Conservation (phyloP, 1,140 invertebrate genomes). For the Aleiodes sp. region DNA sequence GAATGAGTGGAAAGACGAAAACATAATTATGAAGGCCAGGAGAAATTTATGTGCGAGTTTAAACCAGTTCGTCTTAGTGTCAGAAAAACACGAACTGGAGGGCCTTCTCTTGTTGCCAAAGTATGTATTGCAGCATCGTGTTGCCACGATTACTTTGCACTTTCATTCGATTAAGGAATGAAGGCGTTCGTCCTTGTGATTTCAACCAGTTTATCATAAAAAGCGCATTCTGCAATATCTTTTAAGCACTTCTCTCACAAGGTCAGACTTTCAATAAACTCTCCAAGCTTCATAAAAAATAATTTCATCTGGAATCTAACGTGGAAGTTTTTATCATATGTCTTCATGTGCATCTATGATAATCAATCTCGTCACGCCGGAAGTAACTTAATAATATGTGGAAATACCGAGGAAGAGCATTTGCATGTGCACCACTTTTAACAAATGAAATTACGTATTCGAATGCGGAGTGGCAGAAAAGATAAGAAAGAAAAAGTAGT, state of each 20-base stretch:
- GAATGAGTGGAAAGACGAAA: neutral
- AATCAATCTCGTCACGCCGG: neutral
- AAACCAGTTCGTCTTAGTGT: neutral
- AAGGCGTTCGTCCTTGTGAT: neutral
- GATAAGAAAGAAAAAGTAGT: neutral
- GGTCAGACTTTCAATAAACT: no score
- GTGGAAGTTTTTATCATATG: no score
- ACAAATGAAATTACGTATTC: neutral
- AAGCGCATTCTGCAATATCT: no score
- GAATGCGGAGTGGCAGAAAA: neutral
- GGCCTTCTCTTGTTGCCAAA: neutral
- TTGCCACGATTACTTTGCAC: neutral
- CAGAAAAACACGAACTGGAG: neutral
- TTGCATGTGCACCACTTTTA: neutral
- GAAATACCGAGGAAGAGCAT: neutral
- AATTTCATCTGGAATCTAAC: no score
- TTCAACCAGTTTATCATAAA: no score
- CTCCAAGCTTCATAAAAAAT: no score
- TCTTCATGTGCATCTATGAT: neutral
- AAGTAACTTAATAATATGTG: neutral
- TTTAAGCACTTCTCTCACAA: no score
- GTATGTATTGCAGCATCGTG: neutral
- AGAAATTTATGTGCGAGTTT: conserved; percentile 7
- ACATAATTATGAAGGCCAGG: conserved; percentile 10
- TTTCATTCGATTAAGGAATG: neutral